Base-by-base conservation (phyloP, 1,140 invertebrate genomes). In the Tetramorium parvispinum region DNA sequence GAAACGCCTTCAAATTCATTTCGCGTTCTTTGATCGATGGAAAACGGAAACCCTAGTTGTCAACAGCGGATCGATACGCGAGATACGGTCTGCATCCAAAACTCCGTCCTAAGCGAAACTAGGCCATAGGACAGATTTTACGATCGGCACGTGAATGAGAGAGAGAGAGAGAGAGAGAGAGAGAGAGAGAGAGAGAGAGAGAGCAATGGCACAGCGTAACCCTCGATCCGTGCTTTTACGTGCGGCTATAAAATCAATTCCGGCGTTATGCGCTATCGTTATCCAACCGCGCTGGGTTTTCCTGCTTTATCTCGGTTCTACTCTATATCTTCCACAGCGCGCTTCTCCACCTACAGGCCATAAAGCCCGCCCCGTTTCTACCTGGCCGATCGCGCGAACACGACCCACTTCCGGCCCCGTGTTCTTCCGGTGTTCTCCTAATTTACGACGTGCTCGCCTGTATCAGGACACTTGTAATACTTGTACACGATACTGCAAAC, bases 221-320 rank as follows among this genome's bases (percentile, higher is more conserved):
- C 59, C 57, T 11, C 37, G 1, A 8, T n/a, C 16, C 32, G 24
- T 27, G 21, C 43, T 61, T 87, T 91, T 87, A 87, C 75, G 81
- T 61, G 82, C 63, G 43, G 53, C 63, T 53, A 85, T 88, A 89
- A 91, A 91, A 91, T 91, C 86, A 91, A 89, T 91, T 85, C 82
- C 63, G 27, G 55, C 49, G 53, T 87, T 87, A 77, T 51, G 46
- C 40, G 46, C 53, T 53, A 53, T 78, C 73, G 71, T 63, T 71
- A 66, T 86, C 63, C 76, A 13, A 46, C 24, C 63, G 37, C 53
- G 3, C 27, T 37, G 65, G 40, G 32, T 82, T 70, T 68, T 86
- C 53, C 65, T 49, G 77, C 51, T 81, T 86, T 68, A 86, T 79
- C 59, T 81, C 68, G 57, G 75, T 86, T 61, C 85, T 81, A 75